Conservation (phyloP, 2,797 vertebrate species). For the Varecia variegata region DNA sequence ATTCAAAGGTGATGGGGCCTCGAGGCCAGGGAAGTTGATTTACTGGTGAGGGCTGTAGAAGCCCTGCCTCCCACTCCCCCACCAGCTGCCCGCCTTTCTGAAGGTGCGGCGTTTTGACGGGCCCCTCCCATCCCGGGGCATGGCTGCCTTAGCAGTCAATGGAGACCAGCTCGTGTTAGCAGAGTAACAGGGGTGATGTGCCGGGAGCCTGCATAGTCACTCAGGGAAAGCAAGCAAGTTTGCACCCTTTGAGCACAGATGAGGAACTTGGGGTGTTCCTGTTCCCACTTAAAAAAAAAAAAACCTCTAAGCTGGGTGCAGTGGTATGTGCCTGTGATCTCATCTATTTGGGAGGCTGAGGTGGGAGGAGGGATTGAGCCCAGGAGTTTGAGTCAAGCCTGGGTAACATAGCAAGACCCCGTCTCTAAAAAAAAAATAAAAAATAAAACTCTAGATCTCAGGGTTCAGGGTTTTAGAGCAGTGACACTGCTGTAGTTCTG, state of each 20-base stretch:
- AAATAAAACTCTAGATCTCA: neutral
- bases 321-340: neutral
- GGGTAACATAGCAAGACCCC: neutral
- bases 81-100: neutral
- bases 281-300: neutral
- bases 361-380: neutral
- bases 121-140: neutral
- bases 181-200: neutral
- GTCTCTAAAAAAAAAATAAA: neutral
- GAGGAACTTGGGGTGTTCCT: neutral
- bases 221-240: neutral
- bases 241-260: neutral
- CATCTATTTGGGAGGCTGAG: neutral
- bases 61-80: no score
- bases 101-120: neutral
- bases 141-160: neutral
- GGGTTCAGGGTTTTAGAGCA: neutral
- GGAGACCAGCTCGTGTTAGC: neutral
- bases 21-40: neutral
- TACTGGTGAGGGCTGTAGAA: no score
- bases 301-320: neutral
- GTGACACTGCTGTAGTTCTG: neutral
- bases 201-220: neutral
- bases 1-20: neutral
- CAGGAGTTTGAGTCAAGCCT: neutral